Evolutionary conservation across 2,113 vertebrate genomes (phyloP).

Genomic region (Myiagra hebetior): DNA sequence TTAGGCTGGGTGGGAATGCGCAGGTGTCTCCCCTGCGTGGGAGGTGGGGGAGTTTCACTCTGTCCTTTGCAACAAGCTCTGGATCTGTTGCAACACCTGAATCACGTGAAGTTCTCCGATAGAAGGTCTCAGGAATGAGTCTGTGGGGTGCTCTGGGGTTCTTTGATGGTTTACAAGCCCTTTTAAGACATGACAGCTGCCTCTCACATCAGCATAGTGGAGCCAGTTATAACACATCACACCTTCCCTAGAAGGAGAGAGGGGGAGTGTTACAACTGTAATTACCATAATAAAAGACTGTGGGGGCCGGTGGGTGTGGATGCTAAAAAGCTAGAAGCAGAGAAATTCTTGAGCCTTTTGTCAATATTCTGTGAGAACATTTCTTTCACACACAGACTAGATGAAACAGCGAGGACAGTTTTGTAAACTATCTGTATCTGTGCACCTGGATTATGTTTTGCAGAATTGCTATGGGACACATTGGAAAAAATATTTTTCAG

Average conservation of each 20-base stretch:
- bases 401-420: too few relatives aligned
- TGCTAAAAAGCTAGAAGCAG: too few relatives aligned
- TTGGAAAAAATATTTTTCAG: too few relatives aligned
- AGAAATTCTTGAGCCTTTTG: too few relatives aligned
- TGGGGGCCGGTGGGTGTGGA: too few relatives aligned
- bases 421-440: too few relatives aligned
- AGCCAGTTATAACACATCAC: background rate
- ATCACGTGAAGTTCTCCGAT: background rate
- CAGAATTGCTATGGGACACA: too few relatives aligned
- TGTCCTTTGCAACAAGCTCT: background rate
- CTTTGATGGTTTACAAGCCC: background rate
- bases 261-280: background rate
- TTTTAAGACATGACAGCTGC: background rate
- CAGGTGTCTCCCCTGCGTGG: background rate
- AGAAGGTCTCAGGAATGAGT: background rate
- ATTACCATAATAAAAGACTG: background rate
- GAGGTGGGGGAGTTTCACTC: background rate
- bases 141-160: background rate
- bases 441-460: too few relatives aligned
- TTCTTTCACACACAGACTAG: too few relatives aligned
- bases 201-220: background rate
- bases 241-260: background rate
- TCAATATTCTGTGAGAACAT: too few relatives aligned
- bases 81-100: background rate
- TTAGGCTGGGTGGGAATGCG: background rate